Conservation (phyloP, 2,113 vertebrate genomes). For the Regulus satrapa region DNA sequence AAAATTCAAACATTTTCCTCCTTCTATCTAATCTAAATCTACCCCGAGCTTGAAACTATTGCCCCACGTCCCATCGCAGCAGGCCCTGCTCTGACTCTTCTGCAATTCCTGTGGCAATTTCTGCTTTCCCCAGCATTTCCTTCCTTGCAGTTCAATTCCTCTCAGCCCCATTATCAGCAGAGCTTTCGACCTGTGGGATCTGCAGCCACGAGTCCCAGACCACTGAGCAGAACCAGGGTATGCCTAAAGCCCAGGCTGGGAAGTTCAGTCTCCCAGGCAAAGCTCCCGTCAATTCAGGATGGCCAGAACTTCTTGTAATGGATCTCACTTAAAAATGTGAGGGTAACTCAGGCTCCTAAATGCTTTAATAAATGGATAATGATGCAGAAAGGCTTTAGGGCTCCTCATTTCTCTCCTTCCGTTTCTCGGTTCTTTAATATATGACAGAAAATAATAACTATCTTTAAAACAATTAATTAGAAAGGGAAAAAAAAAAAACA, state of each 20-base stretch:
- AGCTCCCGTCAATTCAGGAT: not conserved
- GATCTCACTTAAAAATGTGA: not conserved
- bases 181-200: not conserved
- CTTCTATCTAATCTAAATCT: not conserved
- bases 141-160: not conserved
- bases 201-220: not conserved
- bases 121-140: not conserved
- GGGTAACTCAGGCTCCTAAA: not conserved
- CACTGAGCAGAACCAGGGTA: not conserved
- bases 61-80: not conserved
- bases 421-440: not conserved
- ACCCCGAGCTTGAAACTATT: not conserved
- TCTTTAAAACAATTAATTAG: not conserved
- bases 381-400: not conserved
- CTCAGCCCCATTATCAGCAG: not conserved
- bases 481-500: not conserved
- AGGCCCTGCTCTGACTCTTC: not conserved
- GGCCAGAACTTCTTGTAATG: not conserved
- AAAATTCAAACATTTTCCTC: too few species aligned
- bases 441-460: not conserved
- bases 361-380: not conserved
- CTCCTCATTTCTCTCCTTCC: not conserved
- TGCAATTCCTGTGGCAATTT: not conserved
- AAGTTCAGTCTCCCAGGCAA: not conserved
- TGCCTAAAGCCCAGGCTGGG: not conserved